Percentiles rank a stretch among this genome's conserved stretches.
Evolutionary conservation across 2,113 vertebrate species (phyloP).

Genomic region (Sula dactylatra): DNA sequence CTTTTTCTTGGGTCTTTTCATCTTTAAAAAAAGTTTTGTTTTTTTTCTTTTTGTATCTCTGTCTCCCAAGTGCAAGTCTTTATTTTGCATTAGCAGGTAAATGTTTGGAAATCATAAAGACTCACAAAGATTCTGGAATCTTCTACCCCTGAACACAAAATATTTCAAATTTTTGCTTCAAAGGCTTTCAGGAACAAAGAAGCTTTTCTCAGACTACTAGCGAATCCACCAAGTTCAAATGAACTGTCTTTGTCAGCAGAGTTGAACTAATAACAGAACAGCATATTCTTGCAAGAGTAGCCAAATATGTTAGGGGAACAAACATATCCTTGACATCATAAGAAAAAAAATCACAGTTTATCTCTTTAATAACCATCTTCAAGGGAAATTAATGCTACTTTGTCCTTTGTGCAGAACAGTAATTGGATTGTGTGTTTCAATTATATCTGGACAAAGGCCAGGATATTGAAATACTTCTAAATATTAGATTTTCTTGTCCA

Average conservation of each 20-base stretch:
- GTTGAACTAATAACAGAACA: constrained; percentile 73
- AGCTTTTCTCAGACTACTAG: constrained; percentile 68
- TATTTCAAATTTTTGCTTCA: constrained; percentile 70
- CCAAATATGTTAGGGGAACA: constrained; percentile 75
- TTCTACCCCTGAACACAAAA: constrained; percentile 61
- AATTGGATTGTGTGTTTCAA: constrained; percentile 84
- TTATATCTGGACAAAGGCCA: constrained; percentile 83
- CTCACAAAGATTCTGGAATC: constrained; percentile 54
- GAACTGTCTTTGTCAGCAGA: constrained; percentile 73
- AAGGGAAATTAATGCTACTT: constrained; percentile 81
- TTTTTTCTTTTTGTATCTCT: constrained; percentile 46
- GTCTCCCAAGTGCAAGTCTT: constrained; percentile 57
- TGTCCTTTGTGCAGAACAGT: constrained; percentile 79
- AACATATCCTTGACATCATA: constrained; percentile 77
- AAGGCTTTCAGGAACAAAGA: constrained; percentile 76
- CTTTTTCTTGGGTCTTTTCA: constrained; percentile 62
- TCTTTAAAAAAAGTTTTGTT: constrained; percentile 50
- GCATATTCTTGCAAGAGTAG: constrained; percentile 63
- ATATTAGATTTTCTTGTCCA: constrained; percentile 83
- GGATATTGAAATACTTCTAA: constrained; percentile 81
- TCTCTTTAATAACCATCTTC: constrained; percentile 81
- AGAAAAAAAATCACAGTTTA: constrained; percentile 79
- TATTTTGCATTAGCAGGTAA: constrained; percentile 65
- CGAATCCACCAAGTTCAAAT: constrained; percentile 65
- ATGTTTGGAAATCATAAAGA: constrained; percentile 60